Base-by-base conservation (phyloP, 2,113 vertebrate species). In the Perccottus glenii region DNA sequence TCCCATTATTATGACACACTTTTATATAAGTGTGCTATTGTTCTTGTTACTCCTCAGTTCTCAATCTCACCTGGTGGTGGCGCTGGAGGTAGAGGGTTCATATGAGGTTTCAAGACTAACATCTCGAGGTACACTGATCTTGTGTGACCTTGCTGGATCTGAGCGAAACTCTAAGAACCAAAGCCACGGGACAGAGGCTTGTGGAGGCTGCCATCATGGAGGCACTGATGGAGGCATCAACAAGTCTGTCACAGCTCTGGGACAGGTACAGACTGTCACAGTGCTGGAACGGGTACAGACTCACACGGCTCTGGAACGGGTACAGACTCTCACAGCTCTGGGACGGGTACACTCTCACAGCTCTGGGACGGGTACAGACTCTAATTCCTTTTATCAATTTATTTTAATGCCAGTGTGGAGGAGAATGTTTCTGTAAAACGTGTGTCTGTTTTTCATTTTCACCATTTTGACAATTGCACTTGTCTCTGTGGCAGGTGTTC, bases 151-250 rank as follows among this genome's bases (percentile, higher is more conserved):
- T 1, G 91, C 89, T 0, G 90, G 89, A 10, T 90, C 91, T 1
- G 90, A 92, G 55, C 77, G 87, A 8, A 87, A 91, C 77, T 86
- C 88, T 8, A 88, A 80, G n/a, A 66, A 90, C 90, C 0, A 88
- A 91, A 11, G 89, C 89, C 0, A 84, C 79, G 33, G 90, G 90
- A 9, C 89, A 90, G 66, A 80, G 89, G 49, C 80, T 92, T 60
- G 84, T 91, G 69, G 91, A 92, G 73, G 89, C 89, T 0, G 89
- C 90, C n/a, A n/a, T n/a, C n/a, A n/a, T n/a, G n/a, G n/a, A n/a
- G n/a, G n/a, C n/a, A n/a, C n/a, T n/a, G n/a, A n/a, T n/a, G n/a
- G n/a, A 0, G 85, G 83, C 48, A 90, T 92, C 60, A 91, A 92
- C 15, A 92, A 60, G 10, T 53, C 27, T 27, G 38, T 53, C 47